Percentiles rank a stretch among this genome's conserved stretches.
Evolutionary conservation across 2,113 vertebrate genomes (phyloP).

Genomic region (Paramisgurnus dabryanus): DNA sequence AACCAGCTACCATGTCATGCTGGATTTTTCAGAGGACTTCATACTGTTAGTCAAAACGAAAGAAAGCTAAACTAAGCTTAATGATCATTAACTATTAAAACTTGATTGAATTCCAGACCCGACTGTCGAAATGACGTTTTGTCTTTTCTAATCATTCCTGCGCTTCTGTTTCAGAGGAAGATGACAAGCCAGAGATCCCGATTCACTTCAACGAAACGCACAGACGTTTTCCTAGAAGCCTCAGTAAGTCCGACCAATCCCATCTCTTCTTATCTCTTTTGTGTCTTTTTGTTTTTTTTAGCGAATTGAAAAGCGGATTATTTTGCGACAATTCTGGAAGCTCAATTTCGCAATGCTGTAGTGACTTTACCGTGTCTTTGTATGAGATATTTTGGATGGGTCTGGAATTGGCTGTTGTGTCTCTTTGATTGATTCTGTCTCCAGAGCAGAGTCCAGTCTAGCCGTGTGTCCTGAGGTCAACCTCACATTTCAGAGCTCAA

Average conservation of each 20-base stretch:
- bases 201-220: constrained; percentile 43
- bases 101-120: neutral
- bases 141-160: neutral
- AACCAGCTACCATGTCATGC: too few relatives aligned
- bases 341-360: constrained; percentile 44
- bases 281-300: neutral
- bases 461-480: constrained; percentile 45
- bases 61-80: neutral
- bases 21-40: too few relatives aligned
- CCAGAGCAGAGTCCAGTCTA: constrained; percentile 29
- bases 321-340: constrained; percentile 47
- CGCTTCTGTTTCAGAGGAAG: constrained; percentile 46
- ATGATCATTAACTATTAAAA: neutral
- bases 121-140: neutral
- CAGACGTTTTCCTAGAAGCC: constrained; percentile 49
- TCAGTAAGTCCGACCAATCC: constrained; percentile 38
- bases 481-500: constrained; percentile 39
- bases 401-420: neutral
- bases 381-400: constrained; percentile 14
- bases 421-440: constrained; percentile 31
- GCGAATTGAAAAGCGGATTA: constrained; percentile 30
- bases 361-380: constrained; percentile 34
- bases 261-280: constrained; percentile 33
- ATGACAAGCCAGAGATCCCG: constrained; percentile 38
- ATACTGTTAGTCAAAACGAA: too few relatives aligned